phyloP scores from a whole-genome alignment of 2,113 vertebrate genomes.

The Danio rerio region DNA sequence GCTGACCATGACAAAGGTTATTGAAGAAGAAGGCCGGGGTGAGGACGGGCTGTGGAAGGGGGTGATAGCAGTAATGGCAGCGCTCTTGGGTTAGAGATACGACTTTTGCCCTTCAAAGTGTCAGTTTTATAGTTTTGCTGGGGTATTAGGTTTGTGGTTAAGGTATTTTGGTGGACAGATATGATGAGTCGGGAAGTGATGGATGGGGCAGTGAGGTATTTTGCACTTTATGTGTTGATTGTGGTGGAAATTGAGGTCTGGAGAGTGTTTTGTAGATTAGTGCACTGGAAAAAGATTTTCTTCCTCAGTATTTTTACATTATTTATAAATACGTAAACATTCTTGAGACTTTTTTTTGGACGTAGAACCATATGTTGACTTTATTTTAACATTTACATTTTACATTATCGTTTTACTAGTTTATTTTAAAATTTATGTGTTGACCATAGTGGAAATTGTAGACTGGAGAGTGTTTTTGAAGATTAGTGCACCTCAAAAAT shows the following conservation, averaged over 20 bases:
- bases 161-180: background rate
- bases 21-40: background rate
- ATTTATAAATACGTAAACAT: no score
- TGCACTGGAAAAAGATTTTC: no score
- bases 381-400: no score
- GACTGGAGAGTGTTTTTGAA: background rate
- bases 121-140: background rate
- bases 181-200: background rate
- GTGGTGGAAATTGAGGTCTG: background rate
- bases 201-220: background rate
- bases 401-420: no score
- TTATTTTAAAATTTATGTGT: background rate
- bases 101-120: conserved; percentile 14
- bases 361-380: no score
- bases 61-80: conserved; percentile 2
- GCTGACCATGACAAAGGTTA: conserved; percentile 20
- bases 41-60: background rate
- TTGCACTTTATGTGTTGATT: background rate
- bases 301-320: no score
- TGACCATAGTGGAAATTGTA: background rate
- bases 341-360: no score
- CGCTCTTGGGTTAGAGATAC: conserved; percentile 8
- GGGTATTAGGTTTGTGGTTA: background rate
- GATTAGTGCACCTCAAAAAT: background rate
- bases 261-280: background rate